Evolutionary conservation across 2,113 vertebrate genomes (phyloP), one percentile per base, ranked within the genome.

Genomic region (Menura novaehollandiae): DNA sequence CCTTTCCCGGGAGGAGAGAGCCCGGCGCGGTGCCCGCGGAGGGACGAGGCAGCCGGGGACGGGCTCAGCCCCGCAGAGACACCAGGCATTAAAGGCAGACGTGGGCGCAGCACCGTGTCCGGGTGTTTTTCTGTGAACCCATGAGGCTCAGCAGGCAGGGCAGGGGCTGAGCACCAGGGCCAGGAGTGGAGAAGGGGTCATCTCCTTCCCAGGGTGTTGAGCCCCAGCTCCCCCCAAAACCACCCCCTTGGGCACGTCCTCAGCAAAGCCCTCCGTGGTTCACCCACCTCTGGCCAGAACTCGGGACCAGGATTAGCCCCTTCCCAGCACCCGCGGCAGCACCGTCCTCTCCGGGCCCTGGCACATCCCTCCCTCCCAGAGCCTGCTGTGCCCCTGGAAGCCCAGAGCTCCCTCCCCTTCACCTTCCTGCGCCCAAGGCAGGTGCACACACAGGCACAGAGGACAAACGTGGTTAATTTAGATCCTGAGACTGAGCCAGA

Each of bases 231-330:
- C 24, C 20, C 20, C 37, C 71, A 21, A 8, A n/a, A n/a, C 2
- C 4, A 1, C 3, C 7, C 3, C 10, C 32, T 9, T 0, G 0
- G 35, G 6, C 26, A 9, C 59, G 16, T 1, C 41, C 46, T 30
- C 78, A 17, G 55, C 51, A 0, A 10, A 20, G 35, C 12, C 37
- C 47, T 20, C 17, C 6, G 9, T 1, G 44, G 6, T 27, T 68
- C 63, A 23, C 6, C 14, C 39, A 3, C 4, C 62, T 27, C 37
- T 7, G 41, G 37, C 21, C 33, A 7, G 13, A n/a, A 2, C 11
- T 27, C 6, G 1, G 39, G 2, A 3, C 4, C 30, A 10, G 62
- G 17, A 46, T 6, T 1, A n/a, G 35, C 37, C 30, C 67, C 67
- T 17, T 7, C 3, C 0, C 33, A 18, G 49, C 13, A 41, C 39